Percentiles rank a stretch among this genome's conserved stretches.
Evolutionary conservation across 2,888 invertebrate genomes (phyloP).

Genomic region (Cataglyphis albicans): DNA sequence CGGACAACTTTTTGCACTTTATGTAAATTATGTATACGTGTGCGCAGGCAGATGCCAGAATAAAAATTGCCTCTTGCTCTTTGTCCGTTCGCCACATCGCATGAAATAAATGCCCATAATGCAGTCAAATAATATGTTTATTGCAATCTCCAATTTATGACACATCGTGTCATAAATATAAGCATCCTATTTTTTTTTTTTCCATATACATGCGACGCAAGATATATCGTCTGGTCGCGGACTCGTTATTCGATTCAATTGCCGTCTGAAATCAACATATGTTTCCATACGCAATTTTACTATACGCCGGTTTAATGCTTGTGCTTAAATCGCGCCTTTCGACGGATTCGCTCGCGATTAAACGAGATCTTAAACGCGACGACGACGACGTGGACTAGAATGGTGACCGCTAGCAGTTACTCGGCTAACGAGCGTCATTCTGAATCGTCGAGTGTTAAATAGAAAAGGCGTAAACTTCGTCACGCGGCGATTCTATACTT

Average conservation of each 20-base stretch:
- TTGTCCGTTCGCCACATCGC: conserved; percentile 69
- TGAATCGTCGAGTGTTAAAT: conserved; percentile 35
- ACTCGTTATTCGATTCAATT: conserved; percentile 54
- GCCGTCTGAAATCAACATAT: conserved; percentile 58
- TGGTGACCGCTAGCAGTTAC: conserved; percentile 49
- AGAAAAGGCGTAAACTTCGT: conserved; percentile 57
- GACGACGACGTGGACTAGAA: conserved; percentile 42
- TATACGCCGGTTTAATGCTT: conserved; percentile 72
- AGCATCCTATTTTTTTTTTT: conserved; percentile 36
- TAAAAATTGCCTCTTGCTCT: conserved; percentile 64
- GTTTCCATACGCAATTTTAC: conserved; percentile 68
- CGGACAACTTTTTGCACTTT: conserved; percentile 64
- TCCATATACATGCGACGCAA: neutral
- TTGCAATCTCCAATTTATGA: conserved; percentile 77
- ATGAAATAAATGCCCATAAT: conserved; percentile 58
- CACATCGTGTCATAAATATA: conserved; percentile 35
- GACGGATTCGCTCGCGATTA: conserved; percentile 8
- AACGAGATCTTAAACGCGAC: neutral
- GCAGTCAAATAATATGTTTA: conserved; percentile 77
- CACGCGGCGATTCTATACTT: conserved; percentile 9
- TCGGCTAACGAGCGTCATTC: conserved; percentile 61
- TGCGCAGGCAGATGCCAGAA: conserved; percentile 67
- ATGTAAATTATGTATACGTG: conserved; percentile 41
- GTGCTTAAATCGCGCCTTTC: conserved; percentile 60
- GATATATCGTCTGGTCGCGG: conserved; percentile 17